These are phyloP conservation scores for Pammene fasciana DNA, from an alignment of 2,888 invertebrate genomes.

Conservation along the genomic window DNA sequence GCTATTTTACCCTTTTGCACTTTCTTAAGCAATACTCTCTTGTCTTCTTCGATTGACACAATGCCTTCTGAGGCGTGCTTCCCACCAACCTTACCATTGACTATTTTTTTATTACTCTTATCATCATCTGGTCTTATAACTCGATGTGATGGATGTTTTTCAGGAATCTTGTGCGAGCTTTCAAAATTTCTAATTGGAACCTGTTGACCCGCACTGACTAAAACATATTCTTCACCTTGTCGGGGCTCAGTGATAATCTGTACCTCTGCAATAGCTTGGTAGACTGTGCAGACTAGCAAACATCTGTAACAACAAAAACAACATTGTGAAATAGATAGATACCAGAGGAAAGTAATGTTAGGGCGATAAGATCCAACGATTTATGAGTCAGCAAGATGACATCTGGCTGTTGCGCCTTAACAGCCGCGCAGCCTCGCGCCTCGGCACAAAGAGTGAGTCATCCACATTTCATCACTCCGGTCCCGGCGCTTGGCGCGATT, in stretches of 20 bases:
- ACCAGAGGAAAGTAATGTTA: conserved; percentile 57
- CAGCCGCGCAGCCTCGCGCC: conserved; percentile 38
- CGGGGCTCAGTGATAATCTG: conserved; percentile 85
- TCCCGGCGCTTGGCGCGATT: conserved; percentile 48
- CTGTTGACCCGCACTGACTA: conserved; percentile 83
- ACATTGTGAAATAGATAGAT: conserved; percentile 47
- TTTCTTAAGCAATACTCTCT: conserved; percentile 67
- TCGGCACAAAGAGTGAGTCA: conserved; percentile 69
- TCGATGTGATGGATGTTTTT: conserved; percentile 71
- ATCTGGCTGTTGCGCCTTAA: conserved; percentile 66
- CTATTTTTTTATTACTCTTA: conserved; percentile 71
- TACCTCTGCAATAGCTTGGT: conserved; percentile 76
- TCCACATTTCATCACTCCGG: conserved; percentile 67
- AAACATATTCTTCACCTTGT: conserved; percentile 86
- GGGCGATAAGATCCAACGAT: conserved; percentile 59
- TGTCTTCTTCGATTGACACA: conserved; percentile 77
- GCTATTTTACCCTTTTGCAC: conserved; percentile 68
- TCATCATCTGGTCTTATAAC: conserved; percentile 71
- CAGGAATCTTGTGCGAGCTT: conserved; percentile 88
- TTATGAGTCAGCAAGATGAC: conserved; percentile 72
- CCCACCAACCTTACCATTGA: conserved; percentile 61
- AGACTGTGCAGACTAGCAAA: conserved; percentile 75
- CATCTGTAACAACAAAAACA: conserved; percentile 77
- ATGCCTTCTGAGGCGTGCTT: conserved; percentile 75
- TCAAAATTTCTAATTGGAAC: conserved; percentile 84